Evolutionary conservation across 2,888 invertebrate species (phyloP).

Genomic region (Drosophila kokeensis): DNA sequence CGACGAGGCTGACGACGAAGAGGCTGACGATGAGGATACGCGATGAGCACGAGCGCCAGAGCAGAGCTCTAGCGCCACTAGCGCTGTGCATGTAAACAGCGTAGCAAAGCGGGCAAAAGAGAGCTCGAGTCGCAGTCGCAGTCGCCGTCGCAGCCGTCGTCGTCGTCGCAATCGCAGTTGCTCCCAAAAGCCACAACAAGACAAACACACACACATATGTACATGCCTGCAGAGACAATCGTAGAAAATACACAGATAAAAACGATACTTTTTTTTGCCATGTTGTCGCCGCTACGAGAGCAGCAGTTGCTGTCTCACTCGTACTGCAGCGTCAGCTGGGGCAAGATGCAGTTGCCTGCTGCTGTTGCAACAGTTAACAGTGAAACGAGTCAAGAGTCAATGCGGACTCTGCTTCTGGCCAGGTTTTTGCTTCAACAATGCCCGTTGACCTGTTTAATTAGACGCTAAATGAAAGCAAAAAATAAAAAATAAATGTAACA

Average conservation of each 20-base stretch:
- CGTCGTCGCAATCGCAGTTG: constrained; percentile 4
- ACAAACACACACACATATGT: constrained; percentile 2
- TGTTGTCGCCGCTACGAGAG: constrained; percentile 46
- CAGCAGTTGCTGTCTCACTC: constrained; percentile 46
- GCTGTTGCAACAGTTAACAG: constrained; percentile 58
- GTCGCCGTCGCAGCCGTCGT: constrained; percentile 9
- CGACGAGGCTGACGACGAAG: constrained; percentile 49
- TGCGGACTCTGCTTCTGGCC: constrained; percentile 13
- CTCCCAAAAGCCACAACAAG: constrained; percentile 6
- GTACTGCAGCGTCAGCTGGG: constrained; percentile 7
- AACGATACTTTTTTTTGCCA: constrained; percentile 70
- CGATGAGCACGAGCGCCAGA: constrained; percentile 24
- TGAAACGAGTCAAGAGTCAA: constrained; percentile 52
- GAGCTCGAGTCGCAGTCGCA: constrained; percentile 54
- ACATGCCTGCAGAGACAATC: constrained; percentile 69
- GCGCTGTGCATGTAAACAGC: constrained; percentile 30
- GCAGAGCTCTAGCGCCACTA: constrained; percentile 58
- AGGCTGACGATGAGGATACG: constrained; percentile 1
- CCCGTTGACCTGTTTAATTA: constrained; percentile 70
- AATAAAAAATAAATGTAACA: constrained; percentile 65
- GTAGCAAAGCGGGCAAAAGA: constrained; percentile 32
- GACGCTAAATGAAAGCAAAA: constrained; percentile 33
- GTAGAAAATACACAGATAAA: constrained; percentile 74
- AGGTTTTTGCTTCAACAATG: neutral
- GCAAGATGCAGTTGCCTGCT: constrained; percentile 4